Conservation (phyloP, 2,113 vertebrate genomes). For the Oryctolagus cuniculus region mOryCun1.1 NC_091447.1:7551501-7552000, state of each 20-base stretch:
- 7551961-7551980: background rate
- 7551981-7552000: background rate
- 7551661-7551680: no score
- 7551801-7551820: background rate
- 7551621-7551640: no score
- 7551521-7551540: background rate
- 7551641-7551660: no score
- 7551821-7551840: fast-evolving
- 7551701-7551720: no score
- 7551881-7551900: background rate
- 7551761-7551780: background rate
- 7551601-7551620: no score
- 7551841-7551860: background rate
- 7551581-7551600: no score
- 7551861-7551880: background rate
- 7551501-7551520: background rate
- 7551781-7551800: background rate
- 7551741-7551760: background rate
- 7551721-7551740: fast-evolving
- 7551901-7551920: background rate
- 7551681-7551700: background rate
- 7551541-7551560: no score
- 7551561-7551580: no score
- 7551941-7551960: background rate
- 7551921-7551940: background rate